A percentile compares a stretch with the other conserved stretches of the same genome.
phyloP scores from a whole-genome alignment of 2,113 vertebrate species.

The Pionites leucogaster region DNA sequence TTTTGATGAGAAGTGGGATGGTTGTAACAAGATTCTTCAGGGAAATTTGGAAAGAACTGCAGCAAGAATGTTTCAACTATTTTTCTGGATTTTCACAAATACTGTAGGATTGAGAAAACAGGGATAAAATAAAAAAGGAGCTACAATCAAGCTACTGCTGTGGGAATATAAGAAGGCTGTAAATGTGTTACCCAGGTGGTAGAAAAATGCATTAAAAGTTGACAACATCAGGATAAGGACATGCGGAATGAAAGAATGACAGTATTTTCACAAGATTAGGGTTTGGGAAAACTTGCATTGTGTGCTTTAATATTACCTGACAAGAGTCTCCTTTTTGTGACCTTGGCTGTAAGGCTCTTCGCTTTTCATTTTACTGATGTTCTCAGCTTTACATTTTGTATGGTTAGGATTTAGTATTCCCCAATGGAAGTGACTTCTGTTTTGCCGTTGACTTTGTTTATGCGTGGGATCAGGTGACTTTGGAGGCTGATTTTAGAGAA shows the following conservation, averaged over 20 bases:
- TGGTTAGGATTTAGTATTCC: not conserved
- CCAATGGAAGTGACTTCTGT: rapidly evolving
- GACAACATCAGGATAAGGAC: not conserved
- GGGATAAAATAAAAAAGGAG: not conserved
- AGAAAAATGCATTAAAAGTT: not conserved
- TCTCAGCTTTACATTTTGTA: not conserved
- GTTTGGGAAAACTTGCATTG: not conserved
- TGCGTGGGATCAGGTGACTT: not conserved
- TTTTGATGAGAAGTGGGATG: not conserved
- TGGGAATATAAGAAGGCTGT: not conserved
- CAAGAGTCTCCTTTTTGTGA: not conserved
- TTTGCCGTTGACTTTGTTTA: not conserved
- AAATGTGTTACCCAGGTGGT: not conserved
- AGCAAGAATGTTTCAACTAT: not conserved
- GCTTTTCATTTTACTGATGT: not conserved
- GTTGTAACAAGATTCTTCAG: not conserved
- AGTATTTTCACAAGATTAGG: not conserved
- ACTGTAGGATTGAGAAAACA: not conserved
- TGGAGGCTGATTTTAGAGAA: not conserved
- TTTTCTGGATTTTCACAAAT: not conserved
- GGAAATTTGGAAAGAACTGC: not conserved
- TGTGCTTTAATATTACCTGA: not conserved
- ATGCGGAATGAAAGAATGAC: not conserved
- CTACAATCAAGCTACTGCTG: not conserved
- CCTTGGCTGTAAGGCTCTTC: not conserved